Evolutionary conservation across 2,888 invertebrate species (phyloP).

Genomic region (Rhyacophila evoluta): DNA sequence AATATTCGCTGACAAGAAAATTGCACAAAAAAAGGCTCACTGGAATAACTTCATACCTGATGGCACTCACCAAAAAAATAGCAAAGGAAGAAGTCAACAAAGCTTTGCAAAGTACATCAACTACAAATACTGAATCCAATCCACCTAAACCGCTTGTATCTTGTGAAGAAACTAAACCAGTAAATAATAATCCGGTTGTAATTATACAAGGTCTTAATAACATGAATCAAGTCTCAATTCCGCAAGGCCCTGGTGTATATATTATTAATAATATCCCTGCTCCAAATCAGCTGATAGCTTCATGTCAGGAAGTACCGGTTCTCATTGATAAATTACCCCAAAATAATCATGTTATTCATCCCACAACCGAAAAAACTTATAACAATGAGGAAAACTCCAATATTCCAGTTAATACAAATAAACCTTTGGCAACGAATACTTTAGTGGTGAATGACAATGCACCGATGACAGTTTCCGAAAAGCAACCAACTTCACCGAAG

Average conservation of each 20-base stretch:
- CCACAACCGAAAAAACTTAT: background rate
- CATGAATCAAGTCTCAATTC: constrained; percentile 2
- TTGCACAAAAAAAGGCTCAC: background rate
- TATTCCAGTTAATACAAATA: background rate
- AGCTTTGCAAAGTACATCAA: background rate
- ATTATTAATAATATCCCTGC: background rate
- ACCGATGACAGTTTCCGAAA: background rate
- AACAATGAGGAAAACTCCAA: background rate
- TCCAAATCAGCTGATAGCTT: background rate
- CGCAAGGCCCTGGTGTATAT: background rate
- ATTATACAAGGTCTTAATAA: background rate
- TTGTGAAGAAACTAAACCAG: background rate
- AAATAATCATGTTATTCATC: background rate
- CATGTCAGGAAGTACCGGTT: background rate
- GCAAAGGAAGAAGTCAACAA: background rate
- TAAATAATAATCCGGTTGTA: background rate
- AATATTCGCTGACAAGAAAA: background rate
- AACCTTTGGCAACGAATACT: background rate
- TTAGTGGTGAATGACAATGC: background rate
- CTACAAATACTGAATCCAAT: background rate
- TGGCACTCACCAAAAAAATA: background rate
- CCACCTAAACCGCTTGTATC: background rate
- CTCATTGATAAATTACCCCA: background rate
- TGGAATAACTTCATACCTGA: background rate
- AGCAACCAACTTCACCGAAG: background rate